A percentile compares a stretch with the other conserved stretches of the same genome.
phyloP scores from a whole-genome alignment of 1,140 invertebrate species.

The Caenorhabditis brenneri region DNA sequence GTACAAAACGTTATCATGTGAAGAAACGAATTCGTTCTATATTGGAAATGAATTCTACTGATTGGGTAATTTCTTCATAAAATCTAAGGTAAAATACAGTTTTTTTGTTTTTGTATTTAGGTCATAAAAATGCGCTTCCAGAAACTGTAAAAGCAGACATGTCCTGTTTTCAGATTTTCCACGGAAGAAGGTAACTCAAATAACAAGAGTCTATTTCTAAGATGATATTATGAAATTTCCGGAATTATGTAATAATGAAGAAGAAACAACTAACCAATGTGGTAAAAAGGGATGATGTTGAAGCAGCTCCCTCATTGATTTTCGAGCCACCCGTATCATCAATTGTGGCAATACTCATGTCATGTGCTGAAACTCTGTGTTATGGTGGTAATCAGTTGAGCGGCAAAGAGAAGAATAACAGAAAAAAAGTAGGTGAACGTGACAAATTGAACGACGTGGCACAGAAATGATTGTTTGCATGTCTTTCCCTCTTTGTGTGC shows the following conservation, averaged over 20 bases:
- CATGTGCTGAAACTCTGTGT: conserved; percentile 27
- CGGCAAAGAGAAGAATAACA: not conserved
- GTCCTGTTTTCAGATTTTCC: no score
- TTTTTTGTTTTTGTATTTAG: no score
- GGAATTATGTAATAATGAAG: not conserved
- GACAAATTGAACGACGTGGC: conserved; percentile 31
- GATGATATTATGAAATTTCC: no score
- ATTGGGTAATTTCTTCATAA: no score
- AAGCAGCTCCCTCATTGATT: not conserved
- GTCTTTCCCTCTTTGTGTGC: conserved; percentile 29
- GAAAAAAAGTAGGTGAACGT: conserved; percentile 8
- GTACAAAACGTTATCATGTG: no score
- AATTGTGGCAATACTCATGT: conserved; percentile 9
- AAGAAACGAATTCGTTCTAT: no score
- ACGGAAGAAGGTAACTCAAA: no score
- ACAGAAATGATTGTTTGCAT: conserved; percentile 18
- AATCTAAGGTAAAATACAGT: no score
- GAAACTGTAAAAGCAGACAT: no score
- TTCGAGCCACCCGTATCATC: not conserved
- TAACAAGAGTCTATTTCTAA: no score
- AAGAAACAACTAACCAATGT: not conserved
- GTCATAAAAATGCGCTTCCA: no score
- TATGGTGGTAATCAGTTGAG: not conserved
- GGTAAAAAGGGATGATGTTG: not conserved
- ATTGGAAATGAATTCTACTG: no score